Evolutionary conservation across 2,113 vertebrate genomes (phyloP).

Genomic region (Neoarius graeffei): DNA sequence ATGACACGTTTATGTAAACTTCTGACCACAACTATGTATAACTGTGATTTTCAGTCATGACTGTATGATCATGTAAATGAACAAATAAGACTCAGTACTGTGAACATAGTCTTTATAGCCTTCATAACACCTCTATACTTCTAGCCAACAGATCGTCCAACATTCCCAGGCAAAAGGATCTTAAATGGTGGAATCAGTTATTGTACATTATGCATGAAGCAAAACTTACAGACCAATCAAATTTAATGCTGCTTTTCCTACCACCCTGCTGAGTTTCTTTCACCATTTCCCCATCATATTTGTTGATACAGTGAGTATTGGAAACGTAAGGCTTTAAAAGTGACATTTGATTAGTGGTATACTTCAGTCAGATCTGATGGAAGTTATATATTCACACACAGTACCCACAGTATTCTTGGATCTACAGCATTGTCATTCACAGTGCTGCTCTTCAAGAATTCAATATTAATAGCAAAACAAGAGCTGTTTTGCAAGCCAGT

Average conservation of each 20-base stretch:
- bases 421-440: not conserved
- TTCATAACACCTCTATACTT: not conserved
- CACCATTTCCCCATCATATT: not conserved
- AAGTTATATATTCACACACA: not conserved
- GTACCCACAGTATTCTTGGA: not conserved
- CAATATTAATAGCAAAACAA: conserved; percentile 14
- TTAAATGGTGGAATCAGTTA: not conserved
- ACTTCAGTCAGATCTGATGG: not conserved
- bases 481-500: not conserved
- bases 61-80: not conserved
- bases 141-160: not conserved
- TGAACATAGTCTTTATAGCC: not conserved
- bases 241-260: not conserved
- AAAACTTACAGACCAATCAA: not conserved
- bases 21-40: no score
- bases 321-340: not conserved
- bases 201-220: not conserved
- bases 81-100: not conserved
- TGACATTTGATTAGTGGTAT: not conserved
- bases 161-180: not conserved
- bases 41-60: no score
- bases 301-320: not conserved
- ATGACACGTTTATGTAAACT: no score
- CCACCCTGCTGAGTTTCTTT: not conserved
- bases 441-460: not conserved